phyloP scores from a whole-genome alignment of 1,140 invertebrate species.

The honey bee (Apis mellifera) region DNA sequence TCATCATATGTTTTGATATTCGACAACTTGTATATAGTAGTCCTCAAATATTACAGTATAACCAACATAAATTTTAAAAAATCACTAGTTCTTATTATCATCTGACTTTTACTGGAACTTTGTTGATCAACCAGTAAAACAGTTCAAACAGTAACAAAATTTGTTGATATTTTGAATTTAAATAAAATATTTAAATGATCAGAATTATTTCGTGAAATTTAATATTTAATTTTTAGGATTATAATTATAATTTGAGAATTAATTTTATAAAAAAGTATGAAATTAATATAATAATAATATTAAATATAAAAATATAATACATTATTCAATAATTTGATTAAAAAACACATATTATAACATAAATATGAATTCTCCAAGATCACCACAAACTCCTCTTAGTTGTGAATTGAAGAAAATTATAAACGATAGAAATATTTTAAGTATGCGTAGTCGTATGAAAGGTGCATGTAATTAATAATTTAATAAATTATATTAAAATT shows the following conservation, averaged over 20 bases:
- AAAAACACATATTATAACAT: not conserved
- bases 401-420: conserved; percentile 84
- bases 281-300: not conserved
- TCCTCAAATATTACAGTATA: not conserved
- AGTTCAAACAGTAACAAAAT: not conserved
- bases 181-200: not conserved
- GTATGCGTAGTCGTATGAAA: conserved; percentile 83
- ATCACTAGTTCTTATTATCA: not conserved
- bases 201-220: not conserved
- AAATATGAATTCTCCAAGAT: conserved; percentile 75
- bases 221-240: not conserved
- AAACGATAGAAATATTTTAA: conserved; percentile 84
- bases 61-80: conserved; percentile 23
- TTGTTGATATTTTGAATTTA: not conserved
- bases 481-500: not conserved
- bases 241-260: not conserved
- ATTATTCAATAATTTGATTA: not conserved
- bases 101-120: not conserved
- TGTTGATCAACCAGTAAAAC: not conserved
- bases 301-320: not conserved
- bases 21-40: conserved; percentile 31
- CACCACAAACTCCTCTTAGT: conserved; percentile 82
- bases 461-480: conserved; percentile 72
- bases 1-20: conserved; percentile 62
- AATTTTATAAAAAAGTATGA: not conserved